phyloP scores from a whole-genome alignment of 2,797 vertebrate species.

The Danio choprae region DNA sequence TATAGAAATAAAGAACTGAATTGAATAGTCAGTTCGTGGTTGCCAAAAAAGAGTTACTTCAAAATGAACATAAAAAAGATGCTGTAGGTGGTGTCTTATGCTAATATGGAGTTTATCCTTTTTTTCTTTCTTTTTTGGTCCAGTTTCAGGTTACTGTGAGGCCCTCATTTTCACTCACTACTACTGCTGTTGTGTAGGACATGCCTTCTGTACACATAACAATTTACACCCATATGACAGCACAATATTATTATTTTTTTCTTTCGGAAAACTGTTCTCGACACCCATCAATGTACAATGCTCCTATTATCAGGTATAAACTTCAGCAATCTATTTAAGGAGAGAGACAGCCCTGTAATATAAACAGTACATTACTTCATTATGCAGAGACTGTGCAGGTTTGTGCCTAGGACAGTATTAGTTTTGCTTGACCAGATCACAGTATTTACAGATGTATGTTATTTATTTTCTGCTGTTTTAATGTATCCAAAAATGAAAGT shows the following conservation, averaged over 20 bases:
- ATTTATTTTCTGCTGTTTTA: slow-evolving; percentile 72
- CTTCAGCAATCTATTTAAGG: slow-evolving; percentile 18
- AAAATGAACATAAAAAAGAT: slow-evolving; percentile 54
- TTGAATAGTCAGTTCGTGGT: slow-evolving; percentile 71
- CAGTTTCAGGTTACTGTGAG: slow-evolving; percentile 63
- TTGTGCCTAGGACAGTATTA: slow-evolving; percentile 56
- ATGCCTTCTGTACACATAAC: slow-evolving; percentile 55
- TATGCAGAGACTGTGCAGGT: slow-evolving; percentile 50
- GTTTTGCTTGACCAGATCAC: slow-evolving; percentile 53
- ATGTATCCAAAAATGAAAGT: slow-evolving; percentile 70
- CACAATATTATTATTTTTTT: slow-evolving; percentile 36
- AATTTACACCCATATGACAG: slow-evolving; percentile 50
- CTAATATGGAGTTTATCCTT: slow-evolving; percentile 53
- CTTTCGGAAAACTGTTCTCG: background rate
- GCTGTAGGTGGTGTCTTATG: slow-evolving; percentile 50
- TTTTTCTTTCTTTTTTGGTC: slow-evolving; percentile 56
- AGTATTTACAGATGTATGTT: slow-evolving; percentile 68
- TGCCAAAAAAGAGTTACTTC: slow-evolving; percentile 61
- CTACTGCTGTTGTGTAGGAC: slow-evolving; percentile 54
- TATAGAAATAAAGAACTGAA: slow-evolving; percentile 46
- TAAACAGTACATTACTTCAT: slow-evolving; percentile 4
- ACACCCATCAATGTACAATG: slow-evolving; percentile 40
- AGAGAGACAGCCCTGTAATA: slow-evolving; percentile 28
- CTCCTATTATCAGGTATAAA: slow-evolving; percentile 52
- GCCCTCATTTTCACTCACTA: slow-evolving; percentile 63